These are phyloP conservation scores for Brachionus manjavacas DNA, from an alignment of 1,140 invertebrate genomes.

Conservation along the genomic window DNA sequence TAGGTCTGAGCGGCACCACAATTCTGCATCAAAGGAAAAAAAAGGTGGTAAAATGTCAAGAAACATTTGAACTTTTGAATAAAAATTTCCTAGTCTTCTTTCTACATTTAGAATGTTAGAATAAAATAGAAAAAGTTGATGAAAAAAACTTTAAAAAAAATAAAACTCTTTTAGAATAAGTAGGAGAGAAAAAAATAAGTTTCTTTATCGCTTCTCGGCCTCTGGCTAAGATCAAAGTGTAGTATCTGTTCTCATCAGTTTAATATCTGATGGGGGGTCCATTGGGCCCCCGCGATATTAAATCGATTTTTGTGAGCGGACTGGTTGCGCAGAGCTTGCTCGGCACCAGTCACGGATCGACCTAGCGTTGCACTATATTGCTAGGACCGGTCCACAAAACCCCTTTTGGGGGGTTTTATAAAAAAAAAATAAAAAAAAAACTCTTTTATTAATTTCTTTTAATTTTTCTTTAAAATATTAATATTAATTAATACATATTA, in stretches of 20 bases:
- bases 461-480: no score
- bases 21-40: no score
- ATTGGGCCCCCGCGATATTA: constrained; percentile 33
- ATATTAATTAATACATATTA: no score
- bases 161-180: no score
- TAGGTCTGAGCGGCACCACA: no score
- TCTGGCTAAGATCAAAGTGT: constrained; percentile 40
- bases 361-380: constrained; percentile 8
- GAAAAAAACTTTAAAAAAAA: background rate
- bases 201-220: constrained; percentile 28
- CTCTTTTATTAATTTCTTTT: no score
- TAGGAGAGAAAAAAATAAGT: no score
- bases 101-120: background rate
- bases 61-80: background rate
- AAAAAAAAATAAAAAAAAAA: background rate
- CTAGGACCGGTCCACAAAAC: constrained; percentile 26
- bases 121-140: background rate
- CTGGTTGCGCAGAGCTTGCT: constrained; percentile 39
- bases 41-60: no score
- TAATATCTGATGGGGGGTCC: constrained; percentile 36
- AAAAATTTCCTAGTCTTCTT: background rate
- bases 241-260: constrained; percentile 40
- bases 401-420: background rate
- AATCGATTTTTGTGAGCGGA: constrained; percentile 33
- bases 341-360: constrained; percentile 37